These are phyloP conservation scores for Cartodere bifasciata DNA, from an alignment of 2,888 invertebrate genomes.

Conservation along the genomic window DNA sequence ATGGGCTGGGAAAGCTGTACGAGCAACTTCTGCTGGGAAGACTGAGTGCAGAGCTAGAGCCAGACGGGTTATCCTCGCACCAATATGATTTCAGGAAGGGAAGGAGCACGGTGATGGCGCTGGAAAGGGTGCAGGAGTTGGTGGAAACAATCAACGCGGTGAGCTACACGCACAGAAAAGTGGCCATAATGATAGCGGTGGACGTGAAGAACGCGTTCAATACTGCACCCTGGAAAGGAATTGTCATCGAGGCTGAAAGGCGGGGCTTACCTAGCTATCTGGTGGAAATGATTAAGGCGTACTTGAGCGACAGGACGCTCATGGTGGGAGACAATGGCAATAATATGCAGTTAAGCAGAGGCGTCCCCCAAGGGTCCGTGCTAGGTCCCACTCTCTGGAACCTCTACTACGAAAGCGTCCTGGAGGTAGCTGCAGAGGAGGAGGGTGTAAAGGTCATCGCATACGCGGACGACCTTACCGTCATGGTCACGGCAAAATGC, in stretches of 20 bases:
- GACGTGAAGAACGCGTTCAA: slow-evolving; percentile 5
- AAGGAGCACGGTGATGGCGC: not conserved
- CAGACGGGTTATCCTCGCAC: not conserved
- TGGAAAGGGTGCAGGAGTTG: too few species aligned
- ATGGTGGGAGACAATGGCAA: too few species aligned
- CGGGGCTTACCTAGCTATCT: not conserved
- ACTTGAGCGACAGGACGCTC: slow-evolving; percentile 1
- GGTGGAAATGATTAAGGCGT: not conserved
- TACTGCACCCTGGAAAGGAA: not conserved
- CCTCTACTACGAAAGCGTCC: not conserved
- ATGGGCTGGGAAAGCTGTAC: slow-evolving; percentile 5
- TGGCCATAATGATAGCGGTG: not conserved
- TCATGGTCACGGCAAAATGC: too few species aligned
- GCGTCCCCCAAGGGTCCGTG: slow-evolving; percentile 5
- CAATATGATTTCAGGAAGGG: slow-evolving; percentile 2
- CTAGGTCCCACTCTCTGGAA: not conserved
- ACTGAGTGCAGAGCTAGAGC: not conserved
- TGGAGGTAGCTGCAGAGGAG: not conserved
- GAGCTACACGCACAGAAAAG: not conserved
- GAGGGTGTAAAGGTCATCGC: slow-evolving; percentile 1
- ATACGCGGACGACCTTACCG: slow-evolving; percentile 1
- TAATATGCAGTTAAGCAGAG: too few species aligned
- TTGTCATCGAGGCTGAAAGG: not conserved
- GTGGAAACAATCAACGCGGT: not conserved
- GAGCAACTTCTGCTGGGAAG: slow-evolving; percentile 2